Evolutionary conservation across 2,113 vertebrate species (phyloP).

Genomic region (Artemisiospiza belli): DNA sequence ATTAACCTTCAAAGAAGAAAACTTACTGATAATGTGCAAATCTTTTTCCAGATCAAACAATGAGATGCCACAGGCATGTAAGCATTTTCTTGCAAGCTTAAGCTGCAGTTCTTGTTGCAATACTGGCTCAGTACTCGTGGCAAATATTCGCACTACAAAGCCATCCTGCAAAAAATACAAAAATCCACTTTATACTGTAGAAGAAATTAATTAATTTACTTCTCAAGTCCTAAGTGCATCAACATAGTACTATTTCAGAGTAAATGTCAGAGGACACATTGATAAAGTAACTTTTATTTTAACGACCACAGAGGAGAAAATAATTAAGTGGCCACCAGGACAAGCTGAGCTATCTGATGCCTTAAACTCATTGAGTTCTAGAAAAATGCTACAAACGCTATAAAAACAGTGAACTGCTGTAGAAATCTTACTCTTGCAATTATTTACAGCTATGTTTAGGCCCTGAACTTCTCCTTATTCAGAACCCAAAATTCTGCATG

Average conservation of each 20-base stretch:
- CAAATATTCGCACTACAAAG: slow-evolving; percentile 97
- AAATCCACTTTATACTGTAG: neutral
- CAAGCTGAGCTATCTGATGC: neutral
- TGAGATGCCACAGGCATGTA: slow-evolving; percentile 97
- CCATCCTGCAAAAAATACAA: slow-evolving; percentile 85
- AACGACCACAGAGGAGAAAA: neutral
- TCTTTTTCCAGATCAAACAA: slow-evolving; percentile 98
- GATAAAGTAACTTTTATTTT: neutral
- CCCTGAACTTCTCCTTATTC: neutral
- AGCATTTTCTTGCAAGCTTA: slow-evolving; percentile 97
- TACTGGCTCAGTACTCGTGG: slow-evolving; percentile 92
- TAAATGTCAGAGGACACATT: neutral
- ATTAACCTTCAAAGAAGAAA: neutral
- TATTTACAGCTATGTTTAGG: neutral
- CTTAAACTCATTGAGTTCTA: neutral
- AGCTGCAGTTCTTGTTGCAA: slow-evolving; percentile 97
- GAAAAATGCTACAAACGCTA: neutral
- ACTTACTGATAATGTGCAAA: slow-evolving; percentile 98
- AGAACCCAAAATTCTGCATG: neutral
- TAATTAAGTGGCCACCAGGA: neutral
- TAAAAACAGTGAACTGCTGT: neutral
- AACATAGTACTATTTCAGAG: neutral
- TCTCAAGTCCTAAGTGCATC: neutral
- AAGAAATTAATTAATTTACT: neutral
- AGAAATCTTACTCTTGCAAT: neutral